Conservation (phyloP, 2,113 vertebrate species). For the Mormyrus lacerda region DNA sequence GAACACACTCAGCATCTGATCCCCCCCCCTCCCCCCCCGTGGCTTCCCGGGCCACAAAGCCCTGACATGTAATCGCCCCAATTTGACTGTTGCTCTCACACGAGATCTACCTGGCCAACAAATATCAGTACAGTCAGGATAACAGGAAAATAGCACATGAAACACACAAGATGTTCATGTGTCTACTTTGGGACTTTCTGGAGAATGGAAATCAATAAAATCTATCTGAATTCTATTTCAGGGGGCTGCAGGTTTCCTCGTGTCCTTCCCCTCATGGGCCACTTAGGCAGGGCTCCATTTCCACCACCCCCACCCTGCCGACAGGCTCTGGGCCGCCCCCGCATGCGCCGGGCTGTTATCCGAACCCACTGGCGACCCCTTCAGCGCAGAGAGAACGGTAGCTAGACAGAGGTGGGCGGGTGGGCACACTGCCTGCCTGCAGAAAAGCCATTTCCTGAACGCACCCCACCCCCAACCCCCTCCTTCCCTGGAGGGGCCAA, state of each 20-base stretch:
- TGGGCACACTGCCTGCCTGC: slow-evolving; percentile 17
- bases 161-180: background rate
- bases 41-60: background rate
- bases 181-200: background rate
- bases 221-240: background rate
- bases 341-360: slow-evolving; percentile 10
- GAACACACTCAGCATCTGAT: background rate
- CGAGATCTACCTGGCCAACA: background rate
- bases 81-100: background rate
- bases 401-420: slow-evolving; percentile 17
- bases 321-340: background rate
- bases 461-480: background rate
- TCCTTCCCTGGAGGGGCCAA: slow-evolving; percentile 29
- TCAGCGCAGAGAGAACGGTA: background rate
- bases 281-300: background rate
- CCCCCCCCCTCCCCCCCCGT: no score
- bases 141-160: background rate
- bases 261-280: background rate
- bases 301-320: background rate
- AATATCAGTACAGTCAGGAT: background rate
- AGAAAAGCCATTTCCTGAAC: slow-evolving; percentile 28
- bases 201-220: background rate
- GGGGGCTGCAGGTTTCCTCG: background rate
- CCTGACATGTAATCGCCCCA: background rate
- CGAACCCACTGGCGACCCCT: slow-evolving; percentile 15